Conservation (phyloP, 2,797 vertebrate species). For the Melanotaenia pygmaea region DNA sequence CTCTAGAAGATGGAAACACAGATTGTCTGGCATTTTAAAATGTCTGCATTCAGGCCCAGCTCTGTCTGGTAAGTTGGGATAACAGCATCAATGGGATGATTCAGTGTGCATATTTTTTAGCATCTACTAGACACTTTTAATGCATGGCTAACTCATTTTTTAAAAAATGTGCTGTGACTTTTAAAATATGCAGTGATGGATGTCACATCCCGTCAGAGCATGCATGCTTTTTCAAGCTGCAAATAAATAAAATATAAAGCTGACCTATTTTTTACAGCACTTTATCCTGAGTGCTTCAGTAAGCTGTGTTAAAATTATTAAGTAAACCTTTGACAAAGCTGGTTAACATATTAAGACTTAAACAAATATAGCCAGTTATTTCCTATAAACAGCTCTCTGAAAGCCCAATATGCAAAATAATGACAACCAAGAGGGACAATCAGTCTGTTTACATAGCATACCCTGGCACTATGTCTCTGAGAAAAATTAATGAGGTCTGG, state of each 20-base stretch:
- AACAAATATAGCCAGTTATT: constrained; percentile 63
- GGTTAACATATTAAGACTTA: constrained; percentile 71
- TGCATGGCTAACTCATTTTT: constrained; percentile 53
- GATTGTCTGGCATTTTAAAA: constrained; percentile 67
- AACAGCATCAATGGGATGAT: constrained; percentile 63
- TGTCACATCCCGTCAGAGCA: constrained; percentile 57
- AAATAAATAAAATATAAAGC: constrained; percentile 69
- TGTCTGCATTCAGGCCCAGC: constrained; percentile 48
- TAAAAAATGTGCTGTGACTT: constrained; percentile 53
- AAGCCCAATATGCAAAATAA: constrained; percentile 64
- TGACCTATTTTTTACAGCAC: constrained; percentile 54
- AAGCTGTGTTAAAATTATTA: constrained; percentile 71
- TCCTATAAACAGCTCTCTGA: constrained; percentile 41
- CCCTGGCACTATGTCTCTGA: constrained; percentile 41
- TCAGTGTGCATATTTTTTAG: constrained; percentile 63
- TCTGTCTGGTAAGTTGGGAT: constrained; percentile 48
- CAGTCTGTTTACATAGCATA: constrained; percentile 38
- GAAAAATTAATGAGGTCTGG: constrained; percentile 39
- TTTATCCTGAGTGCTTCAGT: constrained; percentile 52
- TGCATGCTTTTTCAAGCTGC: constrained; percentile 46
- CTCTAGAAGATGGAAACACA: constrained; percentile 52
- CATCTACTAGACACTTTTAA: constrained; percentile 51
- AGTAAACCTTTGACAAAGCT: constrained; percentile 66
- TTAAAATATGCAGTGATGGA: constrained; percentile 75
- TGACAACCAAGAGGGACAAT: constrained; percentile 58